Base-by-base conservation (phyloP, 2,797 vertebrate species). In the Brachymystax lenok region DNA sequence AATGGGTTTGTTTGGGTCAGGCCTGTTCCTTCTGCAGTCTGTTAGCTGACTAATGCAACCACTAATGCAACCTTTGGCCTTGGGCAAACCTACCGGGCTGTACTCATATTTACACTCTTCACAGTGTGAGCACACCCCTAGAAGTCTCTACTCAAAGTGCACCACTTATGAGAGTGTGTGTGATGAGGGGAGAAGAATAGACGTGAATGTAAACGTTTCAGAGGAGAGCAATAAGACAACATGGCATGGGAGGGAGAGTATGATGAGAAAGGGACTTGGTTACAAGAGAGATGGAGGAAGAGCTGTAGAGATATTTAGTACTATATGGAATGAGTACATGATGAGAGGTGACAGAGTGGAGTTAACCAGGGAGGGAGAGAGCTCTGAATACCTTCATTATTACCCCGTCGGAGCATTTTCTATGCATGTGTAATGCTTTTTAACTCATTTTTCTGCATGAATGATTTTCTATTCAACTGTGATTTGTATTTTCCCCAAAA, bases 41-140 rank as follows among this genome's bases (percentile, higher is more conserved):
- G 66, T 19, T 74, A 71, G 61, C 77, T 79, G 77, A 63, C 77
- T 79, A 59, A 59, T 74, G 77, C 54, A 51, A 73, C 67, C 56
- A 63, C 77, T 79, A 59, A 59, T 74, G 77, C 54, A 51, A 73
- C 67, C 56, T 19, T 14, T n/a, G n/a, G 69, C 74, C 71, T 69
- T 24, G 61, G 73, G 74, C 61, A 10, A 75, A 51, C 69, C 77
- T 71, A 46, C 67, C 21, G 46, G 73, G 54, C 54, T 56, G 67
- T 35, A 28, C 71, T 74, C 59, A 4, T 75, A 35, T 71, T 75
- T 71, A 69, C 77, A 63, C 73, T 75, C 59, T 63, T 51, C 77
- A 68, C 71, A 56, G 68, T 74, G 17, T 73, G 40, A 68, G 70
- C 24, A 52, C 63, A 79, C 77, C 50, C 59, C 24, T 56, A 69